Base-by-base conservation (phyloP, 2,113 vertebrate species). In the Gymnorhina tibicen region DNA sequence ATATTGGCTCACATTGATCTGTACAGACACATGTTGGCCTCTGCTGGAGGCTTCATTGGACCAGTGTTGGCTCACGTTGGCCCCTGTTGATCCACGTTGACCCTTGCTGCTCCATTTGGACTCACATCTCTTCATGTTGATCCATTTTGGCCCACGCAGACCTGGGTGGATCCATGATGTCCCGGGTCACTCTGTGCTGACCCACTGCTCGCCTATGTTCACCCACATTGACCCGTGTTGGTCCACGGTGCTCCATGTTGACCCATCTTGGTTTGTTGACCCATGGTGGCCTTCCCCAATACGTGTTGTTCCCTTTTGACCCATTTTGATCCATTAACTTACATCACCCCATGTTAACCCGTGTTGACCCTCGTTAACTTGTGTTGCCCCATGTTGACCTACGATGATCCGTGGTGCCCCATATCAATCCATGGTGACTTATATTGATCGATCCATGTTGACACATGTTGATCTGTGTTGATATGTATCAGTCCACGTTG, bases 1-100 rank as follows among this genome's bases (percentile, higher is more conserved):
- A 0, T 11, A 2, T 12, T 10, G 6, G 1, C 20, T 53, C 13
- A 3, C 1, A 10, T 1, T 84, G 75, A 69, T 49, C 22, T 20
- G 33, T 20, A 1, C 22, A 16, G 11, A 33, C 3, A 24, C 6
- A 2, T 4, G 7, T 7, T 62, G 37, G 12, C 37, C 60, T 28
- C 26, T 41, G 24, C 37, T 62, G 58, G 35, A 37, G 35, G n/a
- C 35, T 60, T 60, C 24, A 26, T 8, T 37, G 58, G 56, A 50
- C 13, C 41, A 3, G 0, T 11, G 4, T 30, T 10, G 8, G 1
- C 10, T 49, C 19, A 4, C 0, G 7, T 3, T 84, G n/a, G 6
- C 27, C 67, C 6, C 30, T 7, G 16, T 21, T 66, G 60, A 41
- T 3, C 60, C 18, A 4, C 1, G 5, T 1, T 88, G n/a, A 2